Conservation (phyloP, 2,888 invertebrate species). For the Eutolmus rufibarbis region DNA sequence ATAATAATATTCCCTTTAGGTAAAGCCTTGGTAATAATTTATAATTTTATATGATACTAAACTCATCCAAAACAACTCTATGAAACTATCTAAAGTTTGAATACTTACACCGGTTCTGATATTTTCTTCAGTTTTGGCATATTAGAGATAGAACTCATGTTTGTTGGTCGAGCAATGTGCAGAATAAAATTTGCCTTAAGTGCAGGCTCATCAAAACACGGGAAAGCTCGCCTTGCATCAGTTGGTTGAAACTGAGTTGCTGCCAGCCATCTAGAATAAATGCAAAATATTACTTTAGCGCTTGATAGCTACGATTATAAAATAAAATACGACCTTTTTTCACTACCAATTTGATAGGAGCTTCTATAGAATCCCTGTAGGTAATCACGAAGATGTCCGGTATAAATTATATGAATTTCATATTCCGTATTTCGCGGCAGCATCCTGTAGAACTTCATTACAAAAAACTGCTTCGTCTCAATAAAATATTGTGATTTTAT, state of each 20-base stretch:
- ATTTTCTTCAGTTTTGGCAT: slow-evolving; percentile 67
- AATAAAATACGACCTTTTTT: slow-evolving; percentile 69
- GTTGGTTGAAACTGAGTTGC: slow-evolving; percentile 85
- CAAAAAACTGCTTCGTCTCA: slow-evolving; percentile 72
- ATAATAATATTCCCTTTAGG: no score
- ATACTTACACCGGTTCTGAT: slow-evolving; percentile 55
- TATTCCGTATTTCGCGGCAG: slow-evolving; percentile 71
- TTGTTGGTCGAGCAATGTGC: slow-evolving; percentile 74
- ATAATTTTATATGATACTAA: no score
- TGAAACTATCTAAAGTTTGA: not conserved
- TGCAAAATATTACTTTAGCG: no score
- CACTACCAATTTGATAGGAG: slow-evolving; percentile 74
- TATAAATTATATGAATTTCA: slow-evolving; percentile 72
- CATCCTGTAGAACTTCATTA: slow-evolving; percentile 68
- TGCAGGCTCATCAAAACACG: slow-evolving; percentile 88
- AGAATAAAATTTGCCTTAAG: slow-evolving; percentile 82
- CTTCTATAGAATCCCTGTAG: slow-evolving; percentile 85
- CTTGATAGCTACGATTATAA: not conserved
- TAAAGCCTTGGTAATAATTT: no score
- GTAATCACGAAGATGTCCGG: slow-evolving; percentile 76
- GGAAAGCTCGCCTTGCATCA: slow-evolving; percentile 82
- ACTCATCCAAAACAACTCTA: no score
- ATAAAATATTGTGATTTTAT: slow-evolving; percentile 66
- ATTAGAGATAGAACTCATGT: slow-evolving; percentile 80
- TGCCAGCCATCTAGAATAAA: slow-evolving; percentile 74